Evolutionary conservation across 2,797 vertebrate species (phyloP).

Genomic region (Sebastes dallii): DNA sequence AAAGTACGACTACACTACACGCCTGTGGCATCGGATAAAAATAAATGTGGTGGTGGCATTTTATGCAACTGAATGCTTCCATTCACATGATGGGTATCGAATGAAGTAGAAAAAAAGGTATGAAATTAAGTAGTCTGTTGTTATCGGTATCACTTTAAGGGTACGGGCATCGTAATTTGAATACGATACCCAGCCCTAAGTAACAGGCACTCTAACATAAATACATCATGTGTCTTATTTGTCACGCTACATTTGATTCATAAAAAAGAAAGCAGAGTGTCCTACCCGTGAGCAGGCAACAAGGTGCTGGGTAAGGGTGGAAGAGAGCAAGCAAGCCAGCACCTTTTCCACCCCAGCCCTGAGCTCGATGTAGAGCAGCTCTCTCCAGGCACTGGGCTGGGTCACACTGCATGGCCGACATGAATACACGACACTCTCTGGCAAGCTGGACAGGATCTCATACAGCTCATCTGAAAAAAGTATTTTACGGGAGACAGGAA

Average conservation of each 20-base stretch:
- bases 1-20: too few relatives aligned
- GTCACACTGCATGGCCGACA: slow-evolving; percentile 89
- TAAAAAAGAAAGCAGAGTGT: neutral
- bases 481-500: neutral
- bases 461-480: slow-evolving; percentile 88
- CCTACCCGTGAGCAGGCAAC: slow-evolving; percentile 88
- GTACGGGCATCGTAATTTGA: too few relatives aligned
- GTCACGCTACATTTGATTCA: neutral
- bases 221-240: neutral
- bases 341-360: slow-evolving; percentile 89
- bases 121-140: neutral
- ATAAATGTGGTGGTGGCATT: too few relatives aligned
- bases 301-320: slow-evolving; percentile 85
- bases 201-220: neutral
- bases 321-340: slow-evolving; percentile 87
- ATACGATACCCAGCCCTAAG: too few relatives aligned
- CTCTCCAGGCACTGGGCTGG: slow-evolving; percentile 86
- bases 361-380: slow-evolving; percentile 88
- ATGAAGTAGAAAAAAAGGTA: too few relatives aligned
- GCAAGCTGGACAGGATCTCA: slow-evolving; percentile 91
- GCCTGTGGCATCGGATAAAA: too few relatives aligned
- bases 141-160: neutral
- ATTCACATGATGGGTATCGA: too few relatives aligned
- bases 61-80: too few relatives aligned
- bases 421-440: slow-evolving; percentile 91